These are phyloP conservation scores for Microtus californicus DNA, from an alignment of 2,797 vertebrate species.

Conservation along the genomic window DNA sequence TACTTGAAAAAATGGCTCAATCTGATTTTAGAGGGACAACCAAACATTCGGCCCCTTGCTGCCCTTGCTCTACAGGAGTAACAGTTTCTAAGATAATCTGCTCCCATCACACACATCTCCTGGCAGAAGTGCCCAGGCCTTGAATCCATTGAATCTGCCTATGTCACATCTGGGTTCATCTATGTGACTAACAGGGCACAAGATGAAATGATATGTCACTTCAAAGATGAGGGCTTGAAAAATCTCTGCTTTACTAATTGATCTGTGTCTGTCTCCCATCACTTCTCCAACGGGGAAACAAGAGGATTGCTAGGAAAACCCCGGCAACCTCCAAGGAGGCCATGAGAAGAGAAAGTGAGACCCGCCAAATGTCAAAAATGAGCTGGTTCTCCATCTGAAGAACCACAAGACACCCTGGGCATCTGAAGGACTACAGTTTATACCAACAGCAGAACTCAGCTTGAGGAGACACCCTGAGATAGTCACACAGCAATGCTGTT, in stretches of 20 bases:
- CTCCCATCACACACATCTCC: background rate
- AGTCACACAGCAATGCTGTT: too few relatives aligned
- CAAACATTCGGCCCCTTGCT: too few relatives aligned
- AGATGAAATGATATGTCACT: background rate
- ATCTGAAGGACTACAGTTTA: too few relatives aligned
- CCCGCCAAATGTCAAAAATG: too few relatives aligned
- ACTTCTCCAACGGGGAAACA: background rate
- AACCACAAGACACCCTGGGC: too few relatives aligned
- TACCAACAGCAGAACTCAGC: too few relatives aligned
- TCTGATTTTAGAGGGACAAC: background rate
- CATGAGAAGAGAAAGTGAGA: background rate
- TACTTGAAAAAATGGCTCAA: background rate
- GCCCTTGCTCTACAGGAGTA: background rate
- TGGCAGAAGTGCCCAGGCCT: background rate
- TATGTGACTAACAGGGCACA: background rate
- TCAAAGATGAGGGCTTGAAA: background rate
- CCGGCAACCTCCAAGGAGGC: background rate
- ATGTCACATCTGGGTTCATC: background rate
- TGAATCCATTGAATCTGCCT: background rate
- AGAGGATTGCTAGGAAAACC: background rate
- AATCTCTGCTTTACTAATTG: background rate
- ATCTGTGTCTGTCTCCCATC: too few relatives aligned
- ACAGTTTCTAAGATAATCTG: background rate
- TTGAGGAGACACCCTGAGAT: too few relatives aligned
- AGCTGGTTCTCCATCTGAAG: too few relatives aligned